These are phyloP conservation scores for Acropora yongei DNA, from an alignment of 64 coral and sea anemone genomes.

Conservation along the genomic window DNA sequence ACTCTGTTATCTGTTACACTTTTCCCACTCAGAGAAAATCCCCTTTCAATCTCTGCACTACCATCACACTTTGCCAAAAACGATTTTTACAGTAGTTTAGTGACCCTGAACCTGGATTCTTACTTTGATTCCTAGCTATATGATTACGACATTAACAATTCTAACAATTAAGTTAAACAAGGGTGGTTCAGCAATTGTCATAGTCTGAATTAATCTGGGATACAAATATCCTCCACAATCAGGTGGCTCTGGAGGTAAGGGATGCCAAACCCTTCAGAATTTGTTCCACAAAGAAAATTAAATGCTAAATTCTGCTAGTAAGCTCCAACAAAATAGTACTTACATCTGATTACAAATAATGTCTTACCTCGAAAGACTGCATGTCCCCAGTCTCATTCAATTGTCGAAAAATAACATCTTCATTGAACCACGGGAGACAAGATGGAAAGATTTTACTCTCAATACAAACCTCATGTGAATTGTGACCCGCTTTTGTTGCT, in stretches of 20 bases:
- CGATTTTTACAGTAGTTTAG: slow-evolving; percentile 3
- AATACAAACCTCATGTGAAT: too few relatives aligned
- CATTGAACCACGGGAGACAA: slow-evolving; percentile 6
- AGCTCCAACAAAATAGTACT: not conserved
- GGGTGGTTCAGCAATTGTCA: not conserved
- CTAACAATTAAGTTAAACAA: not conserved
- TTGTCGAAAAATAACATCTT: not conserved
- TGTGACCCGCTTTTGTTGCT: too few relatives aligned
- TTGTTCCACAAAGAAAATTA: not conserved
- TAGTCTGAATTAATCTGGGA: not conserved
- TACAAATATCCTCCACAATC: not conserved
- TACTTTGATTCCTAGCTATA: not conserved
- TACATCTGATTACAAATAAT: not conserved
- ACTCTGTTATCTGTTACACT: too few relatives aligned
- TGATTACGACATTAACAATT: not conserved
- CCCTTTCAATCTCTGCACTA: too few relatives aligned
- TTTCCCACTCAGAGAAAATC: too few relatives aligned
- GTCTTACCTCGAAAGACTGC: not conserved
- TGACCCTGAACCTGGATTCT: not conserved
- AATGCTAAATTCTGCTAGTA: not conserved
- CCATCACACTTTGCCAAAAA: not conserved
- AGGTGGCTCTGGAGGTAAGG: slow-evolving; percentile 8
- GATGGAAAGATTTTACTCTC: too few relatives aligned
- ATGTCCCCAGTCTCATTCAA: not conserved
- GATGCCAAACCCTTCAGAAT: slow-evolving; percentile 10